These are phyloP conservation scores for Sinotaia quadrata DNA, from an alignment of 2,888 invertebrate genomes.

Conservation along the genomic window DNA sequence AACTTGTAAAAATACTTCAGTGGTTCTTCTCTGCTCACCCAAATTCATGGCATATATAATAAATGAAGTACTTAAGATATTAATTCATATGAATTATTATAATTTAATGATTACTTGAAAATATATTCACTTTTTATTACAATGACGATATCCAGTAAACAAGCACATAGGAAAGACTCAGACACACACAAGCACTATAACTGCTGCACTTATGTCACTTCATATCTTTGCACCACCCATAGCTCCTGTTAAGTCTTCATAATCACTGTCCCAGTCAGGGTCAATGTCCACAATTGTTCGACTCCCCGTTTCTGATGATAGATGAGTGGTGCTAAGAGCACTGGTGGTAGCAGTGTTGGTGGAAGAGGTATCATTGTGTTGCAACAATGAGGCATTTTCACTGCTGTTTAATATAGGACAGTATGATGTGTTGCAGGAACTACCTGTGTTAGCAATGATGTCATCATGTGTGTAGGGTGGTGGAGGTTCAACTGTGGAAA, in stretches of 20 bases:
- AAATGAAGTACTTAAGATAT: too few relatives aligned
- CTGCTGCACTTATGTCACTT: too few relatives aligned
- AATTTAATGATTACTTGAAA: too few relatives aligned
- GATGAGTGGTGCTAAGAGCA: neutral
- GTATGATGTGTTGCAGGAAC: conserved; percentile 1
- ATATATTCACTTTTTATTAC: too few relatives aligned
- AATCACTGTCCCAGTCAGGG: conserved; percentile 43
- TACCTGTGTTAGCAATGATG: conserved; percentile 23
- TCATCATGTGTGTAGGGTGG: conserved; percentile 57
- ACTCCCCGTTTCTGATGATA: neutral
- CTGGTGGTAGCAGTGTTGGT: neutral
- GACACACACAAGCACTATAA: too few relatives aligned
- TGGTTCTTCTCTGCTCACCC: too few relatives aligned
- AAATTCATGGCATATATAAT: too few relatives aligned
- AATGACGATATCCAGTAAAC: too few relatives aligned
- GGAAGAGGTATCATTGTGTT: neutral
- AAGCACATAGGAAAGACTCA: too few relatives aligned
- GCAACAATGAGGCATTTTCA: neutral
- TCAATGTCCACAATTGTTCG: conserved; percentile 34
- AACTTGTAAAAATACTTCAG: too few relatives aligned
- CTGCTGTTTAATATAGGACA: neutral
- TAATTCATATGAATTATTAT: too few relatives aligned
- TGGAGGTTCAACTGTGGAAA: conserved; percentile 58
- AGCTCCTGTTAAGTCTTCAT: conserved; percentile 53
- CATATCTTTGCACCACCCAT: conserved; percentile 54